Evolutionary conservation across 2,113 vertebrate species (phyloP).

Genomic region (Charadrius vociferus): DNA sequence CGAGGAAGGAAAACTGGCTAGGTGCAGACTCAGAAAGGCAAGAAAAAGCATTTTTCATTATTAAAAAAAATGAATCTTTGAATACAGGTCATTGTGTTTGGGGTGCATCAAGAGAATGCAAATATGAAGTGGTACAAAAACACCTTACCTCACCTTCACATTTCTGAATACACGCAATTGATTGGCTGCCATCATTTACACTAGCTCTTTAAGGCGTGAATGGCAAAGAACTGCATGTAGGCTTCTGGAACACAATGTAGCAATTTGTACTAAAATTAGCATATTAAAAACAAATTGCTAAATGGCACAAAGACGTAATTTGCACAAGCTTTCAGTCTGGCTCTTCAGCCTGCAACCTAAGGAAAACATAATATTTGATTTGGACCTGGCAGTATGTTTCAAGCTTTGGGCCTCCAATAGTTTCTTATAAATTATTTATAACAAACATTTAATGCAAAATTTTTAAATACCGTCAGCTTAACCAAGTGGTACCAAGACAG

Average conservation of each 20-base stretch:
- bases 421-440: neutral
- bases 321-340: neutral
- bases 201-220: neutral
- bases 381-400: neutral
- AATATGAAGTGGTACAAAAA: neutral
- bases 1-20: neutral
- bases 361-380: neutral
- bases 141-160: neutral
- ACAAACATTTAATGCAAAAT: neutral
- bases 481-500: neutral
- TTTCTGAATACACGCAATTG: neutral
- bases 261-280: slow-evolving; percentile 30
- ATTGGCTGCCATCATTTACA: neutral
- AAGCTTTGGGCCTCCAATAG: neutral
- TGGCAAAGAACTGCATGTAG: neutral
- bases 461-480: neutral
- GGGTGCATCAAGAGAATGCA: neutral
- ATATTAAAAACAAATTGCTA: slow-evolving; percentile 7
- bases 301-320: neutral
- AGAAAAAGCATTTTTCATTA: neutral
- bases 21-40: neutral
- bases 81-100: neutral
- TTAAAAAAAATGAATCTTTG: neutral
- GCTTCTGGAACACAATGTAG: slow-evolving; percentile 19
- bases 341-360: neutral